Conservation (phyloP, 1,140 invertebrate genomes). For the Drosophila setifemur region DNA sequence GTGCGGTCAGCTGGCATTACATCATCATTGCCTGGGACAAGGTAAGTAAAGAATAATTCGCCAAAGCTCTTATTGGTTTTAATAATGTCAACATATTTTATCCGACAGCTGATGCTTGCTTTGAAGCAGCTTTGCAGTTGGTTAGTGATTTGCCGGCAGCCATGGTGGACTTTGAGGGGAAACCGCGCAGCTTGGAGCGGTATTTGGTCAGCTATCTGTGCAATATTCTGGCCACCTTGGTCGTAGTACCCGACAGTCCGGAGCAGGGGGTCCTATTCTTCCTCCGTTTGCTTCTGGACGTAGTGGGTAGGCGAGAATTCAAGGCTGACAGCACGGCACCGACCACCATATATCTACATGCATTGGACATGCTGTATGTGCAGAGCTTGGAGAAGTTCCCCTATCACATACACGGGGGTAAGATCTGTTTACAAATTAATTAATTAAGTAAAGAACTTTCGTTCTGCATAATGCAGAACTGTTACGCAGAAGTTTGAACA, state of each 20-base stretch:
- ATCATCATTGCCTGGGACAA: constrained; percentile 95
- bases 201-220: constrained; percentile 89
- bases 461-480: no score
- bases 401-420: constrained; percentile 74
- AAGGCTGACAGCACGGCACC: constrained; percentile 84
- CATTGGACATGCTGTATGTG: constrained; percentile 76
- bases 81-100: constrained; percentile 53
- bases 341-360: constrained; percentile 85
- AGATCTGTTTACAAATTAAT: not conserved
- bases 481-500: no score
- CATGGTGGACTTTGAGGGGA: constrained; percentile 90
- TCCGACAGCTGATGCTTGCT: constrained; percentile 92
- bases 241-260: constrained; percentile 95
- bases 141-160: constrained; percentile 90
- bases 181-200: constrained; percentile 87
- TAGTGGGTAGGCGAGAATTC: constrained; percentile 88
- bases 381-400: constrained; percentile 73
- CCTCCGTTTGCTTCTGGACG: constrained; percentile 89
- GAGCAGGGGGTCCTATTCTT: constrained; percentile 92
- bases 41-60: constrained; percentile 6
- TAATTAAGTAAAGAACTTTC: no score
- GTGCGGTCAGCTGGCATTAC: constrained; percentile 93
- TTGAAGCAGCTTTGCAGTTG: constrained; percentile 92
- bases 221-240: constrained; percentile 91
- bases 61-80: not conserved